phyloP scores from a whole-genome alignment of 2,797 vertebrate genomes.

The Rallus crepitans region DNA sequence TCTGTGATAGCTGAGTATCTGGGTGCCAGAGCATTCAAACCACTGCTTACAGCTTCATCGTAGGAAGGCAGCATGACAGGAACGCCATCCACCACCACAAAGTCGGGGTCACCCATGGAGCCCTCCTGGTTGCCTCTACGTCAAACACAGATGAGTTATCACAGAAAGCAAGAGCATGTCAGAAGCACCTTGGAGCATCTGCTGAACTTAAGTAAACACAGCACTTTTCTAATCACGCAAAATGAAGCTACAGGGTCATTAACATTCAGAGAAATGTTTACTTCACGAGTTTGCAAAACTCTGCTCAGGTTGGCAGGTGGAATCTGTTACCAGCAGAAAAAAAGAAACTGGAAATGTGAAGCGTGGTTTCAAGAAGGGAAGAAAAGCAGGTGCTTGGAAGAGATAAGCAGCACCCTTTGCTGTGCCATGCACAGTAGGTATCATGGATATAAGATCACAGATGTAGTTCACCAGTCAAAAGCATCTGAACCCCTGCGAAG shows the following conservation, averaged over 20 bases:
- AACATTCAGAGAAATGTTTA: neutral
- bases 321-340: neutral
- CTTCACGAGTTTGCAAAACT: neutral
- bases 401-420: neutral
- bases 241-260: neutral
- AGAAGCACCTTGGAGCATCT: neutral
- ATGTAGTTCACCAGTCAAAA: neutral
- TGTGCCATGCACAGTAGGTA: neutral
- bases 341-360: neutral
- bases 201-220: neutral
- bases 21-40: conserved; percentile 74
- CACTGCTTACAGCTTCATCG: conserved; percentile 84
- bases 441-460: neutral
- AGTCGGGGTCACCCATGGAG: conserved; percentile 79
- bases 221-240: neutral
- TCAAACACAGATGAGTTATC: neutral
- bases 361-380: neutral
- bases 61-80: conserved; percentile 89
- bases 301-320: neutral
- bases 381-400: neutral
- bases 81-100: conserved; percentile 88
- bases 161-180: neutral
- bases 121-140: conserved; percentile 79
- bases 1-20: conserved; percentile 73
- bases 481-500: neutral